A percentile compares a stretch with the other conserved stretches of the same genome.
phyloP scores from a whole-genome alignment of 2,888 invertebrate genomes.

The Adelognathus sp. region DNA sequence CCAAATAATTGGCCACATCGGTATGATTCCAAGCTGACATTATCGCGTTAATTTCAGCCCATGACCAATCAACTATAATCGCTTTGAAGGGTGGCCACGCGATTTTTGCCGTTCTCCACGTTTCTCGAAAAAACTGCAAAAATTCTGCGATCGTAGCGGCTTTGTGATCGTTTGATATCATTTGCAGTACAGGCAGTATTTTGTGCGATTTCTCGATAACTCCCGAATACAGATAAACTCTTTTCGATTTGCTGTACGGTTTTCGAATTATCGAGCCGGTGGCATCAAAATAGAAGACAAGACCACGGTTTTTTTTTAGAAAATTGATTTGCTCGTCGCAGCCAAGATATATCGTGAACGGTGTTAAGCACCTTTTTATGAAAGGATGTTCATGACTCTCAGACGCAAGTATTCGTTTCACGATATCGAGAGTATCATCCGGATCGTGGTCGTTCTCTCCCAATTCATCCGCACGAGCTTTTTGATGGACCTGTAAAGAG shows the following conservation, averaged over 20 bases:
- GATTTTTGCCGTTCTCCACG: too few species aligned
- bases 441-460: constrained; percentile 1
- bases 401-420: neutral
- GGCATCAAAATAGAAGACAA: constrained; percentile 17
- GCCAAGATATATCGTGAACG: constrained; percentile 28
- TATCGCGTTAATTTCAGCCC: neutral
- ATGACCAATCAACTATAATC: too few species aligned
- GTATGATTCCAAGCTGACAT: neutral
- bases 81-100: too few species aligned
- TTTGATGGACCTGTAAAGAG: constrained; percentile 11
- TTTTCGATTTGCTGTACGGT: constrained; percentile 17
- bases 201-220: constrained; percentile 16
- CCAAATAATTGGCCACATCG: neutral
- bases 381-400: constrained; percentile 2
- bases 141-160: neutral
- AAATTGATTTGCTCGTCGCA: constrained; percentile 34
- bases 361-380: constrained; percentile 7
- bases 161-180: constrained; percentile 18
- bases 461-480: constrained; percentile 9
- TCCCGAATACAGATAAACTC: constrained; percentile 12
- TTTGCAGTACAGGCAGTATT: constrained; percentile 7
- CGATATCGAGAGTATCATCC: constrained; percentile 28
- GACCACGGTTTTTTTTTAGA: neutral
- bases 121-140: neutral
- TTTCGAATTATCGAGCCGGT: constrained; percentile 17